A percentile compares a stretch with the other conserved stretches of the same genome.
Conservation (phyloP, 2,113 vertebrate species). For the Neogobius melanostomus region DNA sequence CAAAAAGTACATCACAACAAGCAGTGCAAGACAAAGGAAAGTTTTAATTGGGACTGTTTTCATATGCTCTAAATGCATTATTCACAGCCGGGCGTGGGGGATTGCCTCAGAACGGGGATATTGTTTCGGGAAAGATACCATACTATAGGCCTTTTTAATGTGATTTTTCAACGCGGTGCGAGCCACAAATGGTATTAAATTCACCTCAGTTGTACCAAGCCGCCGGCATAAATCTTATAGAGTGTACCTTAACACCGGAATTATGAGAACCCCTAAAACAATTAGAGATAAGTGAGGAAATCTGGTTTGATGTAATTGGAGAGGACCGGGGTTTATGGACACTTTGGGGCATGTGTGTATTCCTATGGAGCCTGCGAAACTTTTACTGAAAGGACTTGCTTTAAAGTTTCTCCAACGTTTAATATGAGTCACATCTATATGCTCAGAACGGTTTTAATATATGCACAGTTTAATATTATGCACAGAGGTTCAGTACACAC, state of each 20-base stretch:
- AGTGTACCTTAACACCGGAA: conserved; percentile 1
- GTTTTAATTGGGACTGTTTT: conserved; percentile 4
- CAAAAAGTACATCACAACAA: conserved; percentile 24
- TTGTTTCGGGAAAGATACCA: conserved; percentile 2
- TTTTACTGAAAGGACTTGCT: neutral
- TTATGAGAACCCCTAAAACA: neutral
- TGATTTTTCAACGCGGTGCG: neutral
- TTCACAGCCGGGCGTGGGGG: neutral
- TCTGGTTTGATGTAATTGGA: neutral
- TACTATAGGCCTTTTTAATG: neutral
- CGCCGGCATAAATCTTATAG: neutral
- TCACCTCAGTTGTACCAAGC: neutral
- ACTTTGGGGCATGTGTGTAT: neutral
- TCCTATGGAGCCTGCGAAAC: neutral
- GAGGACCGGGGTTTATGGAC: conserved; percentile 9
- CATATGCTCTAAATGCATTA: conserved; percentile 2
- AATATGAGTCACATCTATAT: too few species aligned
- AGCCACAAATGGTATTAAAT: neutral
- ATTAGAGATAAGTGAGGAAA: neutral
- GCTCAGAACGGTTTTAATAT: too few species aligned
- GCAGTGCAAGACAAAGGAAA: conserved; percentile 18
- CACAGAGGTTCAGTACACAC: too few species aligned
- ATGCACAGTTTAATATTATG: too few species aligned
- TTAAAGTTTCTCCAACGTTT: neutral
- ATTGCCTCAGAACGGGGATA: conserved; percentile 1